Base-by-base conservation (phyloP, 23 tunicate genomes). In the Halocynthia aurantium region DNA sequence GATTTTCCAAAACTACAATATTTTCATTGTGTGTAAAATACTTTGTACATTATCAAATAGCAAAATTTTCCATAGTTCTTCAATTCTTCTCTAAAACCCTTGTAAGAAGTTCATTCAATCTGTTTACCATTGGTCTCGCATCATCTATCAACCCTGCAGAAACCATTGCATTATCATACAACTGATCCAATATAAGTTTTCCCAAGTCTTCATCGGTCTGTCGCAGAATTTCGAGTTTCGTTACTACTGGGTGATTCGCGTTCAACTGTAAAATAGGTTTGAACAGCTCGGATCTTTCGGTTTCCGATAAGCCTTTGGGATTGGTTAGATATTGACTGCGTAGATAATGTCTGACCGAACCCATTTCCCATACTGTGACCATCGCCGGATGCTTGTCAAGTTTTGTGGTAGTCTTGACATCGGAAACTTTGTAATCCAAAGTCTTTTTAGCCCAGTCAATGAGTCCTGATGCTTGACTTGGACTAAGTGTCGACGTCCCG, bases 301-400 rank as follows among this genome's bases (percentile, higher is more conserved):
- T 78, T 65, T 87, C 94, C 6, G 84, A 76, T 49, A 93, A 52
- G 18, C 89, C 89, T 84, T 93, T 87, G 7, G 98, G 84, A 62
- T 93, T 89, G 19, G 88, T 83, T 50, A 85, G 70, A 63, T 94
- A 85, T 56, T 94, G 99, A 75, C 91, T 94, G 53, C 92, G 88
- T 8, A 88, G 67, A 69, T 84, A 88, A 63, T 88, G 91, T 40
- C 99, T 81, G 22, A 85, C 87, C 6, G 94, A 87, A 12, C 98
- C 98, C 98, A 93, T 87, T 66, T 93, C 94, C 98, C 98, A 93
- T 6, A 93, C 98, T 57, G 98, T 93, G 0, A 93, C 93, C 98
- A 93, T 93, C 40, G 89, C 94, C 0, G 98, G 98, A 58, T 93
- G 98, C 56, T 93, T 93, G 83, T 93, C 98, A 61, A 93, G 77